A percentile compares a stretch with the other conserved stretches of the same genome.
Conservation (phyloP, 2,888 invertebrate genomes). For the Chelonus formosanus region DNA sequence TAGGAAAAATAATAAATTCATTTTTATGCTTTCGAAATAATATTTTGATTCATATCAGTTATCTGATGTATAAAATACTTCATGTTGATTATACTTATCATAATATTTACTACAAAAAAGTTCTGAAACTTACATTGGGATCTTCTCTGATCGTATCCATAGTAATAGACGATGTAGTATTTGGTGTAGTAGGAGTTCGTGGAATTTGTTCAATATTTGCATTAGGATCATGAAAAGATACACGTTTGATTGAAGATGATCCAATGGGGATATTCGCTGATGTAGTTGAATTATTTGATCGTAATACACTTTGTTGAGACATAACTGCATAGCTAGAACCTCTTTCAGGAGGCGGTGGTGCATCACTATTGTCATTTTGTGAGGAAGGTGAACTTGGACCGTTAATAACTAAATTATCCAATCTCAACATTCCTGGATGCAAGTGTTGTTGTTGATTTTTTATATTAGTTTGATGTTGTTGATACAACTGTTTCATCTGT, state of each 20-base stretch:
- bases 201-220: conserved; percentile 56
- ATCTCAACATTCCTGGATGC: conserved; percentile 59
- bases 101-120: no score
- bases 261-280: conserved; percentile 53
- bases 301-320: conserved; percentile 72
- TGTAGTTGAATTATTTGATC: conserved; percentile 62
- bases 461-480: conserved; percentile 49
- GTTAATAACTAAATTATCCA: conserved; percentile 62
- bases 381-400: conserved; percentile 56
- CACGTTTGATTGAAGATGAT: conserved; percentile 70
- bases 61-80: no score
- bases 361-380: conserved; percentile 60
- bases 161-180: conserved; percentile 60
- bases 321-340: conserved; percentile 89
- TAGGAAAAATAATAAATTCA: no score
- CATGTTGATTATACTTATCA: no score
- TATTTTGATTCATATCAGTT: no score
- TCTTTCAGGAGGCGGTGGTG: conserved; percentile 81
- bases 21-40: no score
- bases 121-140: conserved; percentile 75
- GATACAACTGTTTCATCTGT: conserved; percentile 54
- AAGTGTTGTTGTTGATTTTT: conserved; percentile 49
- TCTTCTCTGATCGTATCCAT: conserved; percentile 76
- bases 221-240: conserved; percentile 77
- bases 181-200: conserved; percentile 60